Evolutionary conservation across 1,140 invertebrate species (phyloP).

Genomic region (Globodera rostochiensis): DNA sequence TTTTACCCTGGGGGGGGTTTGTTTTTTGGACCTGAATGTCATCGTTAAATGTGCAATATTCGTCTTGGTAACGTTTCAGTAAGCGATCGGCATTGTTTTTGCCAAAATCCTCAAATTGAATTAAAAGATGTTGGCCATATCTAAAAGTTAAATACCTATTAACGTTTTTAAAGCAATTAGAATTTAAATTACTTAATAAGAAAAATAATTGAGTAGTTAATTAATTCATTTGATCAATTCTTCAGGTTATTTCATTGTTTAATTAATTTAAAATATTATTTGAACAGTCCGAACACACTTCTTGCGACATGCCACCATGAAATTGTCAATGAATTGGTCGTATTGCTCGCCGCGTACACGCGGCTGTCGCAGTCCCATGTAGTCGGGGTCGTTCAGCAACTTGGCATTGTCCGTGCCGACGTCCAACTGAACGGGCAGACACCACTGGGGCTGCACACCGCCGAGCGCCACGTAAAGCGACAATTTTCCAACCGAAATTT

Average conservation of each 20-base stretch:
- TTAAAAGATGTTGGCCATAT: slow-evolving; percentile 54
- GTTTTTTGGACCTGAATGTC: slow-evolving; percentile 76
- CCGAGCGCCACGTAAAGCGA: slow-evolving; percentile 87
- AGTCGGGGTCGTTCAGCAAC: slow-evolving; percentile 87
- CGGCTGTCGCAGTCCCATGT: slow-evolving; percentile 86
- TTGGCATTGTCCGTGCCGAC: slow-evolving; percentile 88
- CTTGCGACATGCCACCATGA: slow-evolving; percentile 82
- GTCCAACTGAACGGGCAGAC: slow-evolving; percentile 86
- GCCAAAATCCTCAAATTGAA: slow-evolving; percentile 94
- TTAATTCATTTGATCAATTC: not conserved
- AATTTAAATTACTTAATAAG: no score
- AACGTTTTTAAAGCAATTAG: no score
- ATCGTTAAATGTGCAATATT: slow-evolving; percentile 93
- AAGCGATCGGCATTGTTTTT: slow-evolving; percentile 89
- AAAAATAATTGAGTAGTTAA: no score
- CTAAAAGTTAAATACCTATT: slow-evolving; percentile 24
- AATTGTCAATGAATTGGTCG: slow-evolving; percentile 94
- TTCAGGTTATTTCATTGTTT: not conserved
- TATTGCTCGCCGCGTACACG: slow-evolving; percentile 83
- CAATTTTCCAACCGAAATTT: slow-evolving; percentile 90
- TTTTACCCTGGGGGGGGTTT: not conserved
- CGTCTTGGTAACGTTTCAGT: slow-evolving; percentile 81
- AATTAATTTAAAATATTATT: no score
- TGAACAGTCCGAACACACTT: slow-evolving; percentile 9
- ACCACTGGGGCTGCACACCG: slow-evolving; percentile 88